phyloP scores from a whole-genome alignment of 2,797 vertebrate genomes.

The Tympanoctomys barrerae region DNA sequence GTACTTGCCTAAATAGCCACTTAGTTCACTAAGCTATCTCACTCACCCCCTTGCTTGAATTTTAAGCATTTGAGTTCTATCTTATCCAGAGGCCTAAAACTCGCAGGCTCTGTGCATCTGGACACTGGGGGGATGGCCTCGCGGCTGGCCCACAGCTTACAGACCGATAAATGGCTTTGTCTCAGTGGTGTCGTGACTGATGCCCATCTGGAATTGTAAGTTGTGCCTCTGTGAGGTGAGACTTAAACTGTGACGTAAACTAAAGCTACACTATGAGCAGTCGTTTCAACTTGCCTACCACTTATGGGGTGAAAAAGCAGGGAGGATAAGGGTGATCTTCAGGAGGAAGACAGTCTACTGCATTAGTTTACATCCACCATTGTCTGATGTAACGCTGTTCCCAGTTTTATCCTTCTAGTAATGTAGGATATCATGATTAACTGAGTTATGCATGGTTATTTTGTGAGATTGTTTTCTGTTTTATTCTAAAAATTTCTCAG shows the following conservation, averaged over 20 bases:
- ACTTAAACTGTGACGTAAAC: conserved; percentile 51
- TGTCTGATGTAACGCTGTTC: not conserved
- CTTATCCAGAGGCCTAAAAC: conserved; percentile 32
- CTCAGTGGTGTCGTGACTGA: conserved; percentile 68
- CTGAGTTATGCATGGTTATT: conserved; percentile 20
- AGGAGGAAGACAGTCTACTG: conserved; percentile 44
- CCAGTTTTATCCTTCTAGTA: conserved; percentile 39
- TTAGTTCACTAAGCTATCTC: too few species aligned
- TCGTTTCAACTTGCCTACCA: conserved; percentile 64
- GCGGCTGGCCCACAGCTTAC: conserved; percentile 59
- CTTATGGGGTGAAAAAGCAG: conserved; percentile 41
- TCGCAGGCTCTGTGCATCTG: conserved; percentile 51
- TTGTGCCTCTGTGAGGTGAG: conserved; percentile 58
- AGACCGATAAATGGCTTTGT: conserved; percentile 58
- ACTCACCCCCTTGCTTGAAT: not conserved
- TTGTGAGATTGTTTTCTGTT: conserved; percentile 54
- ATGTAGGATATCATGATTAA: not conserved
- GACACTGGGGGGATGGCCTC: conserved; percentile 62
- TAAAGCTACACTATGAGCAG: conserved; percentile 46
- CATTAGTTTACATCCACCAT: not conserved
- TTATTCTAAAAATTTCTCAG: conserved; percentile 21
- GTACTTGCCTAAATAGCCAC: too few species aligned
- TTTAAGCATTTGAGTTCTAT: conserved; percentile 62
- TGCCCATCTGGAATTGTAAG: conserved; percentile 76
- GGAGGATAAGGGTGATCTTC: not conserved